Conservation (phyloP, 2,797 vertebrate genomes). For the Cynodonichthys magdalenae region DNA sequence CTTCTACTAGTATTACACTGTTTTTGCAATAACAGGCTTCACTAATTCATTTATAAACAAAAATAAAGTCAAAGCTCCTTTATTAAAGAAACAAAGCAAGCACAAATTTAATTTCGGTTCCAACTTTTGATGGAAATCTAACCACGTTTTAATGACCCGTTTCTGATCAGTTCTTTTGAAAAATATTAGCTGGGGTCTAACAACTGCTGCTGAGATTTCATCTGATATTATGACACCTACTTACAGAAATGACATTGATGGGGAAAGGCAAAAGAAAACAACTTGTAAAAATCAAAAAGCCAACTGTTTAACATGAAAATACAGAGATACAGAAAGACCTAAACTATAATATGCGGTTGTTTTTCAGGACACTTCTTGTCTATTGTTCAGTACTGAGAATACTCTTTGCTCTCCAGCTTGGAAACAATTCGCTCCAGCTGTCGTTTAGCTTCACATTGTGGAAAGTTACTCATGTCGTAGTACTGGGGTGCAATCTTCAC, state of each 20-base stretch:
- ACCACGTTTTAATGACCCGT: conserved; percentile 90
- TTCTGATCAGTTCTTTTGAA: conserved; percentile 73
- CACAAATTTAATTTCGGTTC: conserved; percentile 85
- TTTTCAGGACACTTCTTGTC: conserved; percentile 56
- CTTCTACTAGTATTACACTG: neutral
- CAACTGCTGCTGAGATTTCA: conserved; percentile 60
- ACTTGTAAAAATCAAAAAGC: conserved; percentile 89
- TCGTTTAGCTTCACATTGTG: conserved; percentile 96
- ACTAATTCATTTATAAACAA: conserved; percentile 33
- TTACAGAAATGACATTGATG: conserved; percentile 67
- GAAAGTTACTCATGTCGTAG: conserved; percentile 98
- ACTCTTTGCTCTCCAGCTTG: conserved; percentile 97
- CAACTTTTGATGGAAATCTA: conserved; percentile 89
- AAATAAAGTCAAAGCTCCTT: conserved; percentile 91
- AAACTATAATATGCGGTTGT: conserved; percentile 75
- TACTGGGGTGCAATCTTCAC: conserved; percentile 96
- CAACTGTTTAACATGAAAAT: conserved; percentile 86
- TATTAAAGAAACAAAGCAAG: conserved; percentile 90
- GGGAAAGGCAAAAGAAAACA: conserved; percentile 39
- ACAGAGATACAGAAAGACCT: conserved; percentile 71
- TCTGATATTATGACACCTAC: conserved; percentile 56
- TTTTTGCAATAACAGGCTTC: conserved; percentile 10
- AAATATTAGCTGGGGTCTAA: conserved; percentile 58
- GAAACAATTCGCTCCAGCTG: conserved; percentile 96
- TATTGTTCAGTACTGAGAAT: conserved; percentile 89